Evolutionary conservation across 1,140 invertebrate genomes (phyloP).

Genomic region (Melanaphis sacchari): DNA sequence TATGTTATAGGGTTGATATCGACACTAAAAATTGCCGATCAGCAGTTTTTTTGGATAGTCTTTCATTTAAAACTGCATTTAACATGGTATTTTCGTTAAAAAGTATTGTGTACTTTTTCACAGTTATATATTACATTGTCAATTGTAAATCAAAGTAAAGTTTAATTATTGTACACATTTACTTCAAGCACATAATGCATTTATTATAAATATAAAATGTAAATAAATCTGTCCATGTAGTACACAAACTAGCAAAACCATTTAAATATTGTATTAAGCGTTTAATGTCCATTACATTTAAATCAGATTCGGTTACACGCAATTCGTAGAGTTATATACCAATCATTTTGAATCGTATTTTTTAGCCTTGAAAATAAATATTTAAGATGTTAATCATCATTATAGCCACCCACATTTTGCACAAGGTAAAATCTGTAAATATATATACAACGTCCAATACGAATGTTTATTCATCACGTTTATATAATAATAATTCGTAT

Average conservation of each 20-base stretch:
- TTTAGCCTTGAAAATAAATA: conserved; percentile 6
- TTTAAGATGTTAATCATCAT: background rate
- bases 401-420: background rate
- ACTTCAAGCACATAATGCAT: too few relatives aligned
- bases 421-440: conserved; percentile 3
- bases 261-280: background rate
- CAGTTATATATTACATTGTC: background rate
- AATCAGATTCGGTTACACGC: background rate
- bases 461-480: conserved; percentile 4
- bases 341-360: background rate
- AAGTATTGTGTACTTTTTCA: background rate
- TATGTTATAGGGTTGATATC: too few relatives aligned
- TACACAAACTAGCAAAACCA: background rate
- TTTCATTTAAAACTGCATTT: too few relatives aligned
- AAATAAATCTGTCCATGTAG: background rate
- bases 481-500: background rate
- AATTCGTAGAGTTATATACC: background rate
- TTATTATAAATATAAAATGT: background rate
- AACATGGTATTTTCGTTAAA: background rate
- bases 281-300: background rate
- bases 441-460: background rate
- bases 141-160: background rate
- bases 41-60: too few relatives aligned
- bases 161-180: background rate
- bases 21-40: too few relatives aligned